phyloP scores from a whole-genome alignment of 2,797 vertebrate species.

The Picus viridis region DNA sequence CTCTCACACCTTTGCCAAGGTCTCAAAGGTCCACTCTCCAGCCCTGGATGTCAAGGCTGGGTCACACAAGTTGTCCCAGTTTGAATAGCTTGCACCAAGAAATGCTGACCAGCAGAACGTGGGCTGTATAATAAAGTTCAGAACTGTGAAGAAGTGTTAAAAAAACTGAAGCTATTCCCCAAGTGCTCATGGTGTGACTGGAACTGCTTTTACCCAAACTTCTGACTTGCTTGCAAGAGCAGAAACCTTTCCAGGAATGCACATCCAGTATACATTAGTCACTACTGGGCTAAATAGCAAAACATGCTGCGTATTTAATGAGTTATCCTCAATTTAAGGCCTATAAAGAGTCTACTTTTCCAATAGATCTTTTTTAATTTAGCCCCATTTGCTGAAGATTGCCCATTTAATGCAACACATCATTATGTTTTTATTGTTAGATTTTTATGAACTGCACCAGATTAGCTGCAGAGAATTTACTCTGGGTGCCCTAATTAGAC shows the following conservation, averaged over 20 bases:
- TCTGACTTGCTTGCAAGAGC: slow-evolving; percentile 14
- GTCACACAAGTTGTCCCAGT: background rate
- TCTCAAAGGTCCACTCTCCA: background rate
- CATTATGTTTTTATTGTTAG: slow-evolving; percentile 69
- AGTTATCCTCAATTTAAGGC: slow-evolving; percentile 65
- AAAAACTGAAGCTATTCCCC: slow-evolving; percentile 1
- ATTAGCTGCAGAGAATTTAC: slow-evolving; percentile 61
- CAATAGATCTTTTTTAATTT: slow-evolving; percentile 66
- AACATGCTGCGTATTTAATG: slow-evolving; percentile 44
- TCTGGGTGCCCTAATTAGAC: slow-evolving; percentile 68
- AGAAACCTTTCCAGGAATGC: slow-evolving; percentile 34
- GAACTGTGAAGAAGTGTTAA: background rate
- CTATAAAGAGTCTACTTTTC: slow-evolving; percentile 63
- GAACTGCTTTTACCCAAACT: slow-evolving; percentile 11
- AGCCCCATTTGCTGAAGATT: slow-evolving; percentile 64
- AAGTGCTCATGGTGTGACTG: background rate
- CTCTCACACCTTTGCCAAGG: background rate
- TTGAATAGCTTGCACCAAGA: background rate
- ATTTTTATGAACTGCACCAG: slow-evolving; percentile 71
- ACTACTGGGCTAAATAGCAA: slow-evolving; percentile 27
- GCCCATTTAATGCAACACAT: slow-evolving; percentile 71
- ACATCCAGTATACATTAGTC: slow-evolving; percentile 22
- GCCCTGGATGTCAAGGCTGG: background rate
- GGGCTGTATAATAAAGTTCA: background rate
- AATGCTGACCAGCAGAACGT: background rate